Base-by-base conservation (phyloP, 2,888 invertebrate genomes). In the Dinocampus coccinellae region DNA sequence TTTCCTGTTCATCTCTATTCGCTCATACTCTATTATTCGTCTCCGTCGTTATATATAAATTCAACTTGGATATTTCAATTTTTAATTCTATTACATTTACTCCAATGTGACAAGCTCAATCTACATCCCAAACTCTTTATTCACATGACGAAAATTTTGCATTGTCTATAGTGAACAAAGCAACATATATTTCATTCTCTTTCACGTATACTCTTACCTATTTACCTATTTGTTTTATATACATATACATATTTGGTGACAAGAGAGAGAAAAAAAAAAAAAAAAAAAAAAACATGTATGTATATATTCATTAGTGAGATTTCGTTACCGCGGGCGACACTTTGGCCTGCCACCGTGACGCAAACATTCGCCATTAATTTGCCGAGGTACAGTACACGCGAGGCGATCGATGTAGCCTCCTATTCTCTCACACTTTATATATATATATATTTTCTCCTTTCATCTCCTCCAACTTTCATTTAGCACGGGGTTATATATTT, bases 291-390 rank as follows among this genome's bases (percentile, higher is more conserved):
- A n/a, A n/a, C n/a, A n/a, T n/a, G 42, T 53, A 29, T 53, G 24
- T 61, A 47, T 47, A 62, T 61, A 69, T 69, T 55, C 24, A 62
- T 68, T 68, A 68, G 61, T 34, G 68, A 68, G 76, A 73, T 76
- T 75, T 75, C 58, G 72, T 75, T 66, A 73, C 76, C 75, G 64
- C 75, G 68, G 74, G 72, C 69, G 73, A 75, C 70, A 75, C 74
- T 76, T 74, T 67, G 73, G 72, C 70, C 73, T 60, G 64, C 73
- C 72, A 70, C 69, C 42, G 58, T 69, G 69, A 71, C 68, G 69
- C 71, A 73, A 72, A 65, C 73, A 69, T 69, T 53, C 47, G 61
- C 42, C 62, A 66, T 70, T 65, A 70, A 70, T 70, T 70, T 63
- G 60, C 29, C 39, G 57, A 71, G 71, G 53, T 57, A 65, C 58